Conservation (phyloP, 2,888 invertebrate genomes). For the Fragum sueziense region DNA sequence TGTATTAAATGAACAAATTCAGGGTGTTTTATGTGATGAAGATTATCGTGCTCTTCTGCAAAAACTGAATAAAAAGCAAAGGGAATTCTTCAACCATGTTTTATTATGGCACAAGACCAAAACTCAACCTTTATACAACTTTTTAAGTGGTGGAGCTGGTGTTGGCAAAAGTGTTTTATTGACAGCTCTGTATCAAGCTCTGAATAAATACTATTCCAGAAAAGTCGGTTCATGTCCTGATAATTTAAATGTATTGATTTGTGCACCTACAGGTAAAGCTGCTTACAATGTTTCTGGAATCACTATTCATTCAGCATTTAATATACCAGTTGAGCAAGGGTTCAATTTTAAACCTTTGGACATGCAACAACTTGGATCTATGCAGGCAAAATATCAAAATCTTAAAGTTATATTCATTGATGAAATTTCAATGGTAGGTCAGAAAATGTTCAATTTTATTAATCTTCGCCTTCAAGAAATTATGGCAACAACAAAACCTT, state of each 20-base stretch:
- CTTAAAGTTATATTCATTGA: constrained; percentile 52
- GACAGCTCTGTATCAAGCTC: constrained; percentile 44
- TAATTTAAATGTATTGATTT: constrained; percentile 30
- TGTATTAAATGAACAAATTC: constrained; percentile 18
- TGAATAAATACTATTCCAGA: constrained; percentile 23
- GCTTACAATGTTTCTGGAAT: constrained; percentile 39
- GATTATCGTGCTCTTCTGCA: constrained; percentile 38
- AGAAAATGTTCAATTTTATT: constrained; percentile 54
- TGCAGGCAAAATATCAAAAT: constrained; percentile 22
- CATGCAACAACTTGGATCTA: constrained; percentile 31
- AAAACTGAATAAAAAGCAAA: constrained; percentile 47
- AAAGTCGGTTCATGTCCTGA: constrained; percentile 33
- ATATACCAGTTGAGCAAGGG: constrained; percentile 38
- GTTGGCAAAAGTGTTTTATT: constrained; percentile 56
- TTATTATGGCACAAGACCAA: constrained; percentile 42
- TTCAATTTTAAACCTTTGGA: constrained; percentile 47
- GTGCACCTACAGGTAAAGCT: constrained; percentile 52
- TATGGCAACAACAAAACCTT: constrained; percentile 31
- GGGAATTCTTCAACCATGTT: constrained; percentile 47
- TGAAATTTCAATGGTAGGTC: constrained; percentile 62
- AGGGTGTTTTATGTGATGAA: constrained; percentile 30
- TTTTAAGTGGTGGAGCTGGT: constrained; percentile 59
- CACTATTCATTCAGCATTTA: constrained; percentile 46
- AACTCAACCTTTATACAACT: constrained; percentile 45
- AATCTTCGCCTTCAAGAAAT: constrained; percentile 52